phyloP scores from a whole-genome alignment of 2,888 invertebrate genomes.

The Patella depressa region DNA sequence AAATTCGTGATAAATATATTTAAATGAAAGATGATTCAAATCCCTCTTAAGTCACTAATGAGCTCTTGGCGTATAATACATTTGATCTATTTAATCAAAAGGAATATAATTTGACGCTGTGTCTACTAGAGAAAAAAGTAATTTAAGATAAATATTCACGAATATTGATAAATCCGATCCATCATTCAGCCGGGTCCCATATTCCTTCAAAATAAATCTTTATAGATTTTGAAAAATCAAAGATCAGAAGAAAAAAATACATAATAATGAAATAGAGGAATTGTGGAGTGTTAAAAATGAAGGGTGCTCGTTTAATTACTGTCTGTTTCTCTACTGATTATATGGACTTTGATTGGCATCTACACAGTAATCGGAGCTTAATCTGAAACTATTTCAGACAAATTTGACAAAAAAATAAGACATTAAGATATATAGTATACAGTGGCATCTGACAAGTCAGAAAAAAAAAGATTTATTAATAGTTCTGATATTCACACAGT shows the following conservation, averaged over 20 bases:
- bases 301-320: not conserved
- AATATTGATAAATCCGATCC: too few species aligned
- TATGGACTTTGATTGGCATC: not conserved
- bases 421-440: constrained; percentile 9
- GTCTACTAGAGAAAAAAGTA: too few species aligned
- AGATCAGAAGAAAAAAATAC: not conserved
- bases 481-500: not conserved
- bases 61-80: too few species aligned
- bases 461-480: constrained; percentile 9
- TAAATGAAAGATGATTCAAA: too few species aligned
- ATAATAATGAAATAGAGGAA: not conserved
- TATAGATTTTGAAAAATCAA: too few species aligned
- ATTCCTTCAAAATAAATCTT: too few species aligned
- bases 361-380: constrained; percentile 5
- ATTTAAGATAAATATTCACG: too few species aligned
- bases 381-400: constrained; percentile 10
- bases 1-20: too few species aligned
- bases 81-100: too few species aligned
- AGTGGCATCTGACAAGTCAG: not conserved
- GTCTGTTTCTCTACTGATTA: not conserved
- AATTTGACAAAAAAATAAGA: constrained; percentile 5
- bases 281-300: not conserved
- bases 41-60: too few species aligned
- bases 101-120: too few species aligned
- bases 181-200: too few species aligned